A percentile compares a stretch with the other conserved stretches of the same genome.
phyloP scores from a whole-genome alignment of 2,888 invertebrate species.

The Schizotus pectinicornis region DNA sequence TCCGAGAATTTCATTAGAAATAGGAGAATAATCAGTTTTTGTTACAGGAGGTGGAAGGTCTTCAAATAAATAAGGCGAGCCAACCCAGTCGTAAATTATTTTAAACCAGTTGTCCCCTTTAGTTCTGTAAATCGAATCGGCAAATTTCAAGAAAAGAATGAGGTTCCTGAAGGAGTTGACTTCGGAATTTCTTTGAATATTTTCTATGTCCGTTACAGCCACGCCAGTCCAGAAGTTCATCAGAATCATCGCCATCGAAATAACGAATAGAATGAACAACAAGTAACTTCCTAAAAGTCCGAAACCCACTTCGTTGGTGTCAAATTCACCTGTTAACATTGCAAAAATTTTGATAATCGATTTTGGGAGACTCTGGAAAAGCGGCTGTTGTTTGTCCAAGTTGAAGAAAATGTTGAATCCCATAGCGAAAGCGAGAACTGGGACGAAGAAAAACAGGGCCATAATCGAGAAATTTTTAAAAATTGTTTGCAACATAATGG shows the following conservation, averaged over 20 bases:
- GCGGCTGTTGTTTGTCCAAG: not conserved
- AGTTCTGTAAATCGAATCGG: conserved; percentile 7
- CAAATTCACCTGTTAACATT: conserved; percentile 14
- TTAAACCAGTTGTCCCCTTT: not conserved
- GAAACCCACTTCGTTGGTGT: conserved; percentile 2
- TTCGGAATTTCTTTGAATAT: conserved; percentile 17
- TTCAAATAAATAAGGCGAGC: no score
- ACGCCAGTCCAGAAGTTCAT: conserved; percentile 25
- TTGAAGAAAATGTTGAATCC: conserved; percentile 18
- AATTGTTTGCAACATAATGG: conserved; percentile 24
- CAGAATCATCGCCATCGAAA: conserved; percentile 15
- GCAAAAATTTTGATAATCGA: conserved; percentile 13
- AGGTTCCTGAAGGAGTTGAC: conserved; percentile 17
- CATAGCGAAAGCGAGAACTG: conserved; percentile 13
- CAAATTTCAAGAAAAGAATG: conserved; percentile 10
- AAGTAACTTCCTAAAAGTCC: conserved; percentile 3
- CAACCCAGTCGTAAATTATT: no score
- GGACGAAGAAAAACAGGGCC: conserved; percentile 14
- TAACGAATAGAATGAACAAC: conserved; percentile 11
- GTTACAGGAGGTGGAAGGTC: no score
- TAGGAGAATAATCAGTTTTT: not conserved
- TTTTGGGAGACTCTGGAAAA: not conserved
- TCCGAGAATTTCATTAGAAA: not conserved
- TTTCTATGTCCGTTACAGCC: conserved; percentile 19
- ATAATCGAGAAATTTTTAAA: conserved; percentile 18